Evolutionary conservation across 1,140 invertebrate species (phyloP).

Genomic region (Sitophilus oryzae): DNA sequence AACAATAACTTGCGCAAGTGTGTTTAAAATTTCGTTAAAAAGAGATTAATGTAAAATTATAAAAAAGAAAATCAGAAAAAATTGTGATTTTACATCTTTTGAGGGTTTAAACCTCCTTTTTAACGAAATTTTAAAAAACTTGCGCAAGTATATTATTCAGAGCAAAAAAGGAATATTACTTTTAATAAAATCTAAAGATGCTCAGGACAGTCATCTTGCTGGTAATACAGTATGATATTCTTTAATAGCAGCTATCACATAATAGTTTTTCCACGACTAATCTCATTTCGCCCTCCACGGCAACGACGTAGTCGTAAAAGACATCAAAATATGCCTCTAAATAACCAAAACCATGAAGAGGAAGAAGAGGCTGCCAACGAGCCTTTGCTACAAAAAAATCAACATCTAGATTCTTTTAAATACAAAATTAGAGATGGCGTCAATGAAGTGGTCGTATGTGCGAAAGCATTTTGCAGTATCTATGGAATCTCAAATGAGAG

Average conservation of each 20-base stretch:
- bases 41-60: too few relatives aligned
- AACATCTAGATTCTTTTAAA: constrained; percentile 1
- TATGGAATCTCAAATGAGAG: neutral
- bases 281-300: neutral
- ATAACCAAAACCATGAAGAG: neutral
- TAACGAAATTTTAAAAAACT: too few relatives aligned
- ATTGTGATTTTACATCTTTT: too few relatives aligned
- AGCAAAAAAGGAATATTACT: too few relatives aligned
- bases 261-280: too few relatives aligned
- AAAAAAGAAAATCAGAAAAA: too few relatives aligned
- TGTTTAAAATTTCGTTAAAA: too few relatives aligned
- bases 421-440: constrained; percentile 1
- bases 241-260: too few relatives aligned
- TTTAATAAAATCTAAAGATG: constrained; percentile 5
- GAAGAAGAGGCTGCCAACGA: neutral
- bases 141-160: too few relatives aligned
- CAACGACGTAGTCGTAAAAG: constrained; percentile 1
- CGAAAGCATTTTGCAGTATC: constrained; percentile 1
- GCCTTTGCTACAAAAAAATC: neutral
- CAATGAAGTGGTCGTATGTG: neutral
- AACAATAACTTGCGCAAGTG: too few relatives aligned
- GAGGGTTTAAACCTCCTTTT: too few relatives aligned
- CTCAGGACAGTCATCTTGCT: neutral
- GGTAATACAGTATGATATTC: neutral
- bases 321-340: neutral